Percentiles rank a stretch among this genome's conserved stretches.
Evolutionary conservation across 2,797 vertebrate genomes (phyloP).

Genomic region (Bradypus variegatus): DNA sequence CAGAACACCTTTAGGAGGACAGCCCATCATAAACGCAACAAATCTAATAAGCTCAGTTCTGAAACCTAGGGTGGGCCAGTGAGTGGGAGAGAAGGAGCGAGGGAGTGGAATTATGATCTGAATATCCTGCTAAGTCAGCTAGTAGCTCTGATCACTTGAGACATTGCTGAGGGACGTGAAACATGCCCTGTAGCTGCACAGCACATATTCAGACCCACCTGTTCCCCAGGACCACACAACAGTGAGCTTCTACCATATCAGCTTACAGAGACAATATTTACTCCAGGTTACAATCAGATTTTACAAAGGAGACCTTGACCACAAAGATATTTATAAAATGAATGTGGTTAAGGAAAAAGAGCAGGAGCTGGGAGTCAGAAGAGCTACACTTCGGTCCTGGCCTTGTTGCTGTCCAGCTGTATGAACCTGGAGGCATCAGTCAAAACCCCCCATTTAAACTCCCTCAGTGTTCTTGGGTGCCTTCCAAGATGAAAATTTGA

Average conservation of each 20-base stretch:
- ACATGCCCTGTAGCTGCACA: not conserved
- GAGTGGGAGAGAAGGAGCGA: not conserved
- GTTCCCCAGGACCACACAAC: not conserved
- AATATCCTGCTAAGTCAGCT: not conserved
- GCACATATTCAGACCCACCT: not conserved
- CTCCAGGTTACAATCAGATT: slow-evolving; percentile 2
- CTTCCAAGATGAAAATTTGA: not conserved
- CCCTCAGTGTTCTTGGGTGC: not conserved
- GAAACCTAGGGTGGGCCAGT: not conserved
- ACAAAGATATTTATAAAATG: slow-evolving; percentile 28
- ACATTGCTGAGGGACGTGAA: not conserved
- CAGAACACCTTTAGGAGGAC: not conserved
- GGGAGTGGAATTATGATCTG: not conserved
- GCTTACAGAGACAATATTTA: slow-evolving; percentile 11
- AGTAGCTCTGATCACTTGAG: not conserved
- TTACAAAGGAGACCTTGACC: slow-evolving; percentile 8
- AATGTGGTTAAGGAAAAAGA: not conserved
- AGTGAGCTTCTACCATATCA: not conserved
- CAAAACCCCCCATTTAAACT: not conserved
- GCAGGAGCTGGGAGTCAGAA: slow-evolving; percentile 1
- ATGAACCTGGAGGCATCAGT: not conserved
- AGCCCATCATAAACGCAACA: not conserved
- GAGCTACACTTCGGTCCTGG: not conserved
- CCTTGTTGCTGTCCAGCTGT: not conserved
- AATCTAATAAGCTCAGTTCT: not conserved